Percentiles rank a stretch among this genome's conserved stretches.
phyloP scores from a whole-genome alignment of 2,888 invertebrate genomes.

The Brenthis ino region DNA sequence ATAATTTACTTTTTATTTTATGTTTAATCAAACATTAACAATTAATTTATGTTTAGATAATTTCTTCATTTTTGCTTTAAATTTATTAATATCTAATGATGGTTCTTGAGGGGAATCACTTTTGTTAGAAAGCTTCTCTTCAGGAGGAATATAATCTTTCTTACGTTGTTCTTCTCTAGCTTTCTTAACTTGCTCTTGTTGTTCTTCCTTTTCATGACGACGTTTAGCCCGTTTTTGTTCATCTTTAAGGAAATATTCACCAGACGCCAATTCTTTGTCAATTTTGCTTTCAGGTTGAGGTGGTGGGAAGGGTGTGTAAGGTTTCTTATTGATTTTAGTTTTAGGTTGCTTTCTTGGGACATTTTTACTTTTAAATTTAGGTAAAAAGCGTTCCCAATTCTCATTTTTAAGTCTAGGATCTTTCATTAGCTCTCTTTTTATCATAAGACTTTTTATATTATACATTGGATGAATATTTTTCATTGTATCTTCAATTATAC shows the following conservation, averaged over 20 bases:
- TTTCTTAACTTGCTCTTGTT: conserved; percentile 88
- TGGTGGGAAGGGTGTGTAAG: conserved; percentile 99
- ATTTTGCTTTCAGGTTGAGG: conserved; percentile 95
- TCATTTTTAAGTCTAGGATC: conserved; percentile 95
- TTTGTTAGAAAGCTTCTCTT: conserved; percentile 74
- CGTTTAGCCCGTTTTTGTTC: conserved; percentile 88
- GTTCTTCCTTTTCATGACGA: conserved; percentile 89
- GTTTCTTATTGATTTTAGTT: conserved; percentile 93
- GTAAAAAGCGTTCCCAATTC: conserved; percentile 98
- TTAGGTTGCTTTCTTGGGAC: conserved; percentile 94
- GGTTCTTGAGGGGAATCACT: conserved; percentile 50
- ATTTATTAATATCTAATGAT: conserved; percentile 84
- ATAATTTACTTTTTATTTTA: no score
- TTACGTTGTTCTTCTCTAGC: conserved; percentile 89
- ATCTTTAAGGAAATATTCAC: conserved; percentile 97
- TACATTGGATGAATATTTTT: conserved; percentile 99
- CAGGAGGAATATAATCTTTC: conserved; percentile 91
- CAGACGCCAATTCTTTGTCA: conserved; percentile 95
- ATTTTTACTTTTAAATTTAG: conserved; percentile 95
- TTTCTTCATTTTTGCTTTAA: conserved; percentile 90
- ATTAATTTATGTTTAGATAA: conserved; percentile 53
- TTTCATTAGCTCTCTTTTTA: conserved; percentile 96
- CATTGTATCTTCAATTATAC: conserved; percentile 98
- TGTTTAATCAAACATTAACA: not conserved
- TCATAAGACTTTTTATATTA: conserved; percentile 98